Percentiles rank a stretch among this genome's conserved stretches.
Evolutionary conservation across 2,797 vertebrate species (phyloP).

Genomic region (Distichodus sexfasciatus): DNA sequence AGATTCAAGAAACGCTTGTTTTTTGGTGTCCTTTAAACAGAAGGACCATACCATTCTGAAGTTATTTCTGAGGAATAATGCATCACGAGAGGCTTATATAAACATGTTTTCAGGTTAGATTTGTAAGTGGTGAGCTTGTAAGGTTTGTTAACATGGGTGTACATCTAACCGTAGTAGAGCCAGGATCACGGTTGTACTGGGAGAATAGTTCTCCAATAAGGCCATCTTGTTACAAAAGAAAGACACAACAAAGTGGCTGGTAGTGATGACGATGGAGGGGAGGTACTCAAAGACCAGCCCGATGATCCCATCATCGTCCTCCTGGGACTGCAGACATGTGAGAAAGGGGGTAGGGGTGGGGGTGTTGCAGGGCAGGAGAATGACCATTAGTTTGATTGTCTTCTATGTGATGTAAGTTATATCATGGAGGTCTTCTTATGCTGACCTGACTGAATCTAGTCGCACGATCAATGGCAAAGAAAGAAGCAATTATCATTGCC

Average conservation of each 20-base stretch:
- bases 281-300: slow-evolving; percentile 77
- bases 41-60: neutral
- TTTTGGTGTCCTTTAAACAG: too few species aligned
- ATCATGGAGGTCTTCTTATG: neutral
- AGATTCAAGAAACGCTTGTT: too few species aligned
- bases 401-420: too few species aligned
- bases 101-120: too few species aligned
- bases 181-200: slow-evolving; percentile 75
- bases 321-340: slow-evolving; percentile 38
- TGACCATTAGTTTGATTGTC: neutral
- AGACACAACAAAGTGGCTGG: slow-evolving; percentile 80
- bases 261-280: slow-evolving; percentile 83
- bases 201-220: slow-evolving; percentile 73
- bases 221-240: slow-evolving; percentile 75
- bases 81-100: too few species aligned
- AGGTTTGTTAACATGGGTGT: too few species aligned
- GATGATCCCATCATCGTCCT: slow-evolving; percentile 51
- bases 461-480: slow-evolving; percentile 69
- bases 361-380: neutral
- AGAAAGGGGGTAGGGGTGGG: slow-evolving; percentile 13
- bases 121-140: neutral
- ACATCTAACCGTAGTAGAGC: slow-evolving; percentile 77
- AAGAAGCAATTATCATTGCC: slow-evolving; percentile 69
- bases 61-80: too few species aligned
- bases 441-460: slow-evolving; percentile 73